Evolutionary conservation across 2,113 vertebrate genomes (phyloP), one percentile per base, ranked within the genome.

Genomic region (Corythornis vintsioides): DNA sequence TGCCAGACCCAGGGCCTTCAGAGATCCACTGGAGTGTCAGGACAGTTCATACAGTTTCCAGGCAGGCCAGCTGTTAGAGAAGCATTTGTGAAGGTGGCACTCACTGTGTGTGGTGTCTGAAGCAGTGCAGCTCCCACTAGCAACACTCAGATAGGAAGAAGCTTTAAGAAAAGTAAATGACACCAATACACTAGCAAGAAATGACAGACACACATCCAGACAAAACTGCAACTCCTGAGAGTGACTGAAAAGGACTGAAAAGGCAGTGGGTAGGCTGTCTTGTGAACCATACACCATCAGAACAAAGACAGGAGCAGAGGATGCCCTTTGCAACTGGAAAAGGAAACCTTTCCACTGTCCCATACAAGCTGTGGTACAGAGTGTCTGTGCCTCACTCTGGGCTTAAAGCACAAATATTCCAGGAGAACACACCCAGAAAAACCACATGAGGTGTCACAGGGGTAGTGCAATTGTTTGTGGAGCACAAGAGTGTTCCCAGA

Each of bases 241-340:
- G 25, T 19, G 25, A 66, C 1, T 4, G 33, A 53, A 48, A 61
- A 70, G 45, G 31, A 83, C 10, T 28, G 50, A 43, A 40, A 45
- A 11, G 47, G 69, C 13, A 38, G 47, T 2, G 1, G 13, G 29
- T 24, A 47, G 22, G 12, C 15, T 13, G 18, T n/a, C 35, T 35
- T 13, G 24, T 22, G 43, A 78, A 45, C 33, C 15, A 15, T 56
- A 24, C 24, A 7, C 4, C 63, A 42, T 26, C 18, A 77, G 52
- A 52, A 85, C 5, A 1, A 31, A 40, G 45, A 47, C 9, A 15
- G 25, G 50, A 22, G 19, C 29, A 70, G 69, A 43, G 63, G 38
- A 2, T 2, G 1, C 7, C 7, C 12, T 12, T 35, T 10, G 6
- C 3, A 31, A 22, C 28, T 0, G 9, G 13, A 19, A 29, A 48